phyloP scores from a whole-genome alignment of 2,888 invertebrate genomes.

The Antheraea assamensis region DNA sequence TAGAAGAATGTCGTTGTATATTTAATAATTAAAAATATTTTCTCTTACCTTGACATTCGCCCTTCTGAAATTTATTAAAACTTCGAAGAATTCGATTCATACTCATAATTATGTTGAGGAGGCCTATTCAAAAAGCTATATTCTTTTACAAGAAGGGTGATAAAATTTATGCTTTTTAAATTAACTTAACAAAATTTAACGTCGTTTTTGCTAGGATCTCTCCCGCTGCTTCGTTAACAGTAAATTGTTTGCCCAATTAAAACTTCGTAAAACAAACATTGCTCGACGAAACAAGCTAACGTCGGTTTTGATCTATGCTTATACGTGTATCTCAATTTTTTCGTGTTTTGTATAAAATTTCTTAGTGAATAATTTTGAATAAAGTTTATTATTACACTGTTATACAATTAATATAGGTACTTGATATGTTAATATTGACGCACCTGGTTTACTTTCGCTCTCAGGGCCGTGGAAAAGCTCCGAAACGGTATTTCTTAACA shows the following conservation, averaged over 20 bases:
- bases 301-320: conserved; percentile 23
- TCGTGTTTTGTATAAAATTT: conserved; percentile 13
- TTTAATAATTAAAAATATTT: no score
- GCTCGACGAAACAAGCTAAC: conserved; percentile 35
- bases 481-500: not conserved
- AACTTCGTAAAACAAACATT: conserved; percentile 60
- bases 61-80: not conserved
- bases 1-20: no score
- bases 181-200: conserved; percentile 34
- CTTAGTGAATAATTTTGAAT: not conserved
- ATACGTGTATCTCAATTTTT: conserved; percentile 28
- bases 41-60: no score
- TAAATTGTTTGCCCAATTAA: conserved; percentile 71
- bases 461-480: not conserved
- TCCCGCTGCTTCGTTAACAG: conserved; percentile 57
- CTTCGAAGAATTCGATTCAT: not conserved
- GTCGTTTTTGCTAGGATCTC: conserved; percentile 43
- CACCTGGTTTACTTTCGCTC: not conserved
- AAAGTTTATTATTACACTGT: not conserved
- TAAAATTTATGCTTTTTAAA: conserved; percentile 19
- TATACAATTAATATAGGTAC: not conserved
- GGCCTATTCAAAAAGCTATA: not conserved
- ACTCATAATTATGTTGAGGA: not conserved
- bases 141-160: conserved; percentile 9
- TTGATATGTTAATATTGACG: not conserved